A percentile compares a stretch with the other conserved stretches of the same genome.
Evolutionary conservation across 2,797 vertebrate genomes (phyloP).

Genomic region (Syngnathus acus): DNA sequence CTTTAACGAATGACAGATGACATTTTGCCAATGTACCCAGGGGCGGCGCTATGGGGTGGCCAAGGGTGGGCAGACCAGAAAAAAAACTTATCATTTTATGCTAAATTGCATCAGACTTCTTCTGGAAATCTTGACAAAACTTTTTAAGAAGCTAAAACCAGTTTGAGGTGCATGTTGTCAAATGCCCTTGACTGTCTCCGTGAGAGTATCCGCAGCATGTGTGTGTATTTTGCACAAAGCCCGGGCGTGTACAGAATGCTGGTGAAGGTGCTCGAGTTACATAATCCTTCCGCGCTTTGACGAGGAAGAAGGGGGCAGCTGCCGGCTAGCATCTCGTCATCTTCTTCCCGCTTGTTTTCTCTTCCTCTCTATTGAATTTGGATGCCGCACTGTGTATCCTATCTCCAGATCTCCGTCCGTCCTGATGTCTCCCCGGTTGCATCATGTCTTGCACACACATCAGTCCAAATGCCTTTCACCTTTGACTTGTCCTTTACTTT

Average conservation of each 20-base stretch:
- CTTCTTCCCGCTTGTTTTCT: conserved; percentile 19
- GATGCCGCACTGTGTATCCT: not conserved
- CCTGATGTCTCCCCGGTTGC: not conserved
- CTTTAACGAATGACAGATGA: too few species aligned
- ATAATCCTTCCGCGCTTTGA: conserved; percentile 45
- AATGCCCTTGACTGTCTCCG: conserved; percentile 18
- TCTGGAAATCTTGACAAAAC: too few species aligned
- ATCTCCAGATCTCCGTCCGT: conserved; percentile 3
- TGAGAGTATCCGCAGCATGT: conserved; percentile 19
- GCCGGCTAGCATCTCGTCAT: conserved; percentile 49
- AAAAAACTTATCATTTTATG: too few species aligned
- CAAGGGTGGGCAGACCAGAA: too few species aligned
- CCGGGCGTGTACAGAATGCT: conserved; percentile 26
- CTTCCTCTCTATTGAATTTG: not conserved
- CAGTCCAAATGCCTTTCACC: not conserved
- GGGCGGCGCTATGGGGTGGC: too few species aligned
- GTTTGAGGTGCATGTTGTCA: not conserved
- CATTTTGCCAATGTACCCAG: too few species aligned
- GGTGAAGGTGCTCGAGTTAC: conserved; percentile 47
- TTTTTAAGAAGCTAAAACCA: too few species aligned
- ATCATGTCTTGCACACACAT: not conserved
- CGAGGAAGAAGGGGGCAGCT: conserved; percentile 40
- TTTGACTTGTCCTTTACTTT: not conserved
- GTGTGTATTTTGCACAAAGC: conserved; percentile 16
- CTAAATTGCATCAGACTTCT: too few species aligned